phyloP scores from a whole-genome alignment of 2,113 vertebrate species.

The Microtus oregoni region DNA sequence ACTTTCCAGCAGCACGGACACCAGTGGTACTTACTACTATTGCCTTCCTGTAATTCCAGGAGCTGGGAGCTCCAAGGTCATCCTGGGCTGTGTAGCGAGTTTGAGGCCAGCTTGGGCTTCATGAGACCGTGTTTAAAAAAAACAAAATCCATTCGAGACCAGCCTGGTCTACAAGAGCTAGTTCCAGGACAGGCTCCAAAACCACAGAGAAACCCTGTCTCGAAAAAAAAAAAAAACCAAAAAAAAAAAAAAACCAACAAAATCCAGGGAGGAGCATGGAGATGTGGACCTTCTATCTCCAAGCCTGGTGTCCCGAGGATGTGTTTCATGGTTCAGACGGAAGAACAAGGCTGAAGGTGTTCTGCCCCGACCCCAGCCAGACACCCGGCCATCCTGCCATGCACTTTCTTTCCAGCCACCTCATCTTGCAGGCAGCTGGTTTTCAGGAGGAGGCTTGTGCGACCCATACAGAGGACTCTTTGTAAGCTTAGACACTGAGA shows the following conservation, averaged over 20 bases:
- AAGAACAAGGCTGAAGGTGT: neutral
- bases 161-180: no score
- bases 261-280: neutral
- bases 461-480: neutral
- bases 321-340: neutral
- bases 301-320: neutral
- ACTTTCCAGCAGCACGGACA: neutral
- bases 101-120: neutral
- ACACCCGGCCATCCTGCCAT: neutral
- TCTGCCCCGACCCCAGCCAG: neutral
- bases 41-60: neutral
- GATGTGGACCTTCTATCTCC: neutral
- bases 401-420: fast-evolving
- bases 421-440: neutral
- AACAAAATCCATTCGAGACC: no score
- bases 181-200: no score
- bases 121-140: neutral
- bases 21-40: neutral
- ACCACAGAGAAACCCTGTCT: no score
- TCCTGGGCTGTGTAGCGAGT: no score
- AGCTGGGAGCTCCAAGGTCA: neutral
- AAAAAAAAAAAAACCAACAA: no score
- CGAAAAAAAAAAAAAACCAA: no score
- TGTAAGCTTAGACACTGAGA: neutral
- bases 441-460: neutral